Evolutionary conservation across 2,113 vertebrate genomes (phyloP), one percentile per base, ranked within the genome.

Genomic region (Oryctolagus cuniculus): DNA sequence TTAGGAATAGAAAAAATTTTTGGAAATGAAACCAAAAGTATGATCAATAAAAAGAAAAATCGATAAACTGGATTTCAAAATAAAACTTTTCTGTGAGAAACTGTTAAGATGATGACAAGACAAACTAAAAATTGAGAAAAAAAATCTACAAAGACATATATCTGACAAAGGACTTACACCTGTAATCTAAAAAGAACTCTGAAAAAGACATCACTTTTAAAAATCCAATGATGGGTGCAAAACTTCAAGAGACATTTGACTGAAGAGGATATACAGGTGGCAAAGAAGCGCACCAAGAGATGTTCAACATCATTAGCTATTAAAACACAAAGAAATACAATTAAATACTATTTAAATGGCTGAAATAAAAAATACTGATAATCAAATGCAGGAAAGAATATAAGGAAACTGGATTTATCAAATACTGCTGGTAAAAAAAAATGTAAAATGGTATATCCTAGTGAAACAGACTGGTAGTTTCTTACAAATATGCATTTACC

Each of bases 401-500:
- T 44, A 11, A 93, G 55, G n/a, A 87, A 82, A 81, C n/a, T 69
- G 25, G 2, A 49, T 53, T 69, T 51, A 61, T 51, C 29, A 81
- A 6, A 87, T 16, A 53, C 11, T 81, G 13, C 51, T 90, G 25
- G 31, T 27, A 16, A 10, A 73, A 95, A 3, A 84, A 19, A 44
- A 87, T 69, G 27, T 69, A 85, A 55, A 74, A 34, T 17, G 75
- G 72, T 44, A 63, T 8, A 93, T 9, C 64, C 53, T 3, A 85
- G 9, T 19, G 69, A 89, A 84, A 84, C 10, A 51, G 9, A 61
- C 34, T 69, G 36, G 67, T 44, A 69, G 44, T 51, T 74, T 93
- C 61, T 93, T 70, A 86, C 38, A 85, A 93, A 86, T 90, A 21
- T 72, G 70, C 34, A 72, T 21, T 72, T 22, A 72, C n/a, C 69